A percentile compares a stretch with the other conserved stretches of the same genome.
Conservation (phyloP, 2,113 vertebrate genomes). For the Gila orcuttii region DNA sequence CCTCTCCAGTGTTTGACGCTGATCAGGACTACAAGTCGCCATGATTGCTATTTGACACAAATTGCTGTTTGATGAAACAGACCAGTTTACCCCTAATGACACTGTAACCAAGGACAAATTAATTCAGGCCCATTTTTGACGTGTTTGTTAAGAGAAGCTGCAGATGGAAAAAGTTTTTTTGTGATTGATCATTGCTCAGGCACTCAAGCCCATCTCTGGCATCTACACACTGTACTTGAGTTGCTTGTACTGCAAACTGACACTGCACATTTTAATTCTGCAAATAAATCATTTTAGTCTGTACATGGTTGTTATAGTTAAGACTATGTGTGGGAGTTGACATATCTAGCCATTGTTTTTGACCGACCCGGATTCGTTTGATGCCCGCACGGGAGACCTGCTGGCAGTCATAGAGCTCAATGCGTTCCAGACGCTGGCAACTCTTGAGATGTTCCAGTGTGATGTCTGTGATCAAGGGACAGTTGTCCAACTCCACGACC, state of each 20-base stretch:
- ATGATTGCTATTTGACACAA: background rate
- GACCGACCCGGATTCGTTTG: constrained; percentile 95
- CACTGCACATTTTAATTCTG: background rate
- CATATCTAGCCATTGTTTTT: background rate
- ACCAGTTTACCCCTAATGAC: background rate
- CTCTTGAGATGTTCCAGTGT: constrained; percentile 97
- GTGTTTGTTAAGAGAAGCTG: background rate
- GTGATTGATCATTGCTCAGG: background rate
- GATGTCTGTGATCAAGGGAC: constrained; percentile 96
- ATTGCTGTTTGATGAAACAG: background rate
- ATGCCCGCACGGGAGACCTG: constrained; percentile 96
- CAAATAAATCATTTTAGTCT: background rate
- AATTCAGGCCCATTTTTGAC: background rate
- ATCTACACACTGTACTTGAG: background rate
- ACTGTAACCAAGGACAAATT: background rate
- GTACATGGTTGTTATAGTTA: background rate
- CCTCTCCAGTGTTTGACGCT: background rate
- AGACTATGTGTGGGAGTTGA: background rate
- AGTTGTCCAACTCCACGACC: constrained; percentile 99
- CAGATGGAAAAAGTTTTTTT: background rate
- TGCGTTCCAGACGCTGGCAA: constrained; percentile 95
- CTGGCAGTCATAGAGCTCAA: constrained; percentile 98
- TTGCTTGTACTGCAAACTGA: background rate
- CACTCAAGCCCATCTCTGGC: background rate
- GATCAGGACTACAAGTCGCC: background rate